phyloP scores from a whole-genome alignment of 2,888 invertebrate genomes.

The Calameuta pallipes region DNA sequence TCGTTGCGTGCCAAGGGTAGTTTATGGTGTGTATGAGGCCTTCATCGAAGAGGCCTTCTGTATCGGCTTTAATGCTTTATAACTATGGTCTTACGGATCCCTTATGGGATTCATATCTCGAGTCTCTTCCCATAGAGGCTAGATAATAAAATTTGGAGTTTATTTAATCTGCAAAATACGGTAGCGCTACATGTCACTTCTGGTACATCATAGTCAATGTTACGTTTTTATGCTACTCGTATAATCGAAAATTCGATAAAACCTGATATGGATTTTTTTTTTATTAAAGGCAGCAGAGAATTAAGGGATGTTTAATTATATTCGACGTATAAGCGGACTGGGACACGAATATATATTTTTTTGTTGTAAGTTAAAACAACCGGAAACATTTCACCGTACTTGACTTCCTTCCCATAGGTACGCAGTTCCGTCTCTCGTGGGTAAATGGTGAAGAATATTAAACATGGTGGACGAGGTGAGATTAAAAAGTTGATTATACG shows the following conservation, averaged over 20 bases:
- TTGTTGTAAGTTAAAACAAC: neutral
- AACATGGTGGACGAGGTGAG: neutral
- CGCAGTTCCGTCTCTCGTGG: neutral
- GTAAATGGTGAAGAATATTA: neutral
- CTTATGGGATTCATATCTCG: conserved; percentile 3
- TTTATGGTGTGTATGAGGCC: conserved; percentile 51
- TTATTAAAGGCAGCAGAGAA: no score
- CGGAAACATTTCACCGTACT: neutral
- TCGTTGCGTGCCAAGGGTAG: conserved; percentile 53
- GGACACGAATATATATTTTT: neutral
- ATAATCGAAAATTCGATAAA: no score
- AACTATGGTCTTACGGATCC: conserved; percentile 18
- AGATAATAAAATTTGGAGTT: neutral
- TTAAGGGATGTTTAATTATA: neutral
- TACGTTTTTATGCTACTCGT: neutral
- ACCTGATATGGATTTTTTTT: no score
- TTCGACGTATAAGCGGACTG: neutral
- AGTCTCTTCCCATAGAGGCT: conserved; percentile 3
- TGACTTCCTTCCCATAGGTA: neutral
- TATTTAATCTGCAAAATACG: neutral
- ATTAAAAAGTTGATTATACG: neutral
- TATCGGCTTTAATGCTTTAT: conserved; percentile 24
- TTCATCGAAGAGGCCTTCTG: conserved; percentile 47
- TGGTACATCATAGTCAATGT: neutral
- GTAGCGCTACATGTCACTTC: neutral